Evolutionary conservation across 1,140 invertebrate genomes (phyloP), one percentile per base, ranked within the genome.

Genomic region (Bombus difficillimus): DNA sequence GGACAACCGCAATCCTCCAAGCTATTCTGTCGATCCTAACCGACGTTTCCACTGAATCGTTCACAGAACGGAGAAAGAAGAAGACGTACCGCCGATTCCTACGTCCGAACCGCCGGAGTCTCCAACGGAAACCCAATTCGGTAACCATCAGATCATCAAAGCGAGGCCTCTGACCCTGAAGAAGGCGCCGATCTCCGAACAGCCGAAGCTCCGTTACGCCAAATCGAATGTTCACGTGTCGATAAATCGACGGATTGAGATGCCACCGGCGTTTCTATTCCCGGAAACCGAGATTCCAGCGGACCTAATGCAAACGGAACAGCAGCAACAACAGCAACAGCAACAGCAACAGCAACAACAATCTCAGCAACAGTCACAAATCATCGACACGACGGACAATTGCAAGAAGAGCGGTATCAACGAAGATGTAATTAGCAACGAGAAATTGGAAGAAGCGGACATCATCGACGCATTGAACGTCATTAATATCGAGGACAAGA

Each of bases 251-350:
- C 95, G 97, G 69, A 98, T 97, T 90, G 98, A 98, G 94, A 97
- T 98, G 97, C 97, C 97, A 57, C 97, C 97, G 32, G 96, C 97
- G 34, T 98, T 97, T 93, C 95, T 98, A 64, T 98, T 98, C 93
- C 97, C 97, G 37, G 97, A 98, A 94, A 97, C 96, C 91, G 97
- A 97, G 90, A 96, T 96, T 76, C 96, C 96, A 62, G 96, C 96
- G 66, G 96, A 96, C 94, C 95, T 96, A 82, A 93, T 96, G 90
- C 94, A 95, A 93, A 95, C 94, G 4, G 95, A 96, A 0, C 94
- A 93, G 62, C 92, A 93, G n/a, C 92, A 92, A 59, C 92, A 92
- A 25, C 89, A 68, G 1, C 90, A 93, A 12, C 83, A 86, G 0
- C 89, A 93, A 25, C 79, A 82, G 10, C 86, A 91, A 72, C 91